Percentiles rank a stretch among this genome's conserved stretches.
Conservation (phyloP, 2,888 invertebrate genomes). For the Erpobdella octoculata region DNA sequence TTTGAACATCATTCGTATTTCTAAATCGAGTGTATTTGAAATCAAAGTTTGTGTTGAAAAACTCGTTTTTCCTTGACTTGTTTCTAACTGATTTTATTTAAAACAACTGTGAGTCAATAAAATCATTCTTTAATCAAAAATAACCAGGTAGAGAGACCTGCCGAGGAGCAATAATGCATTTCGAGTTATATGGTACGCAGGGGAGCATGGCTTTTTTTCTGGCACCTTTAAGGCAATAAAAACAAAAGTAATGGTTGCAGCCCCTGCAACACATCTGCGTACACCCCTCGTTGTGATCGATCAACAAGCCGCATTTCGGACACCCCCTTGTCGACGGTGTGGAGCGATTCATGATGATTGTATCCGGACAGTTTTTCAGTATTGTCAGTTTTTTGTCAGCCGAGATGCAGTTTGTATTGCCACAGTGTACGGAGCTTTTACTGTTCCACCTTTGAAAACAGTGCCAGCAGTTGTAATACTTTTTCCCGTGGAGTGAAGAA, state of each 20-base stretch:
- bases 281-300: slow-evolving; percentile 9
- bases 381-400: background rate
- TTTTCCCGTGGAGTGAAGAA: too few species aligned
- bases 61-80: too few species aligned
- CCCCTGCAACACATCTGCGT: slow-evolving; percentile 24
- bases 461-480: too few species aligned
- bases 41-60: too few species aligned
- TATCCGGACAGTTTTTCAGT: background rate
- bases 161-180: slow-evolving; percentile 8
- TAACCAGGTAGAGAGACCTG: slow-evolving; percentile 12
- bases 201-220: background rate
- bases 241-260: slow-evolving; percentile 23
- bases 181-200: background rate
- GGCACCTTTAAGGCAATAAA: slow-evolving; percentile 15
- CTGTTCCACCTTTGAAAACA: slow-evolving; percentile 1
- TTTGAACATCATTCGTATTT: too few species aligned
- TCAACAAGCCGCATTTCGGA: slow-evolving; percentile 4
- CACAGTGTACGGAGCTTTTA: background rate
- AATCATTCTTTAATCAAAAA: too few species aligned
- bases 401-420: background rate
- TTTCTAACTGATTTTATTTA: too few species aligned
- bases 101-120: too few species aligned
- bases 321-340: slow-evolving; percentile 3
- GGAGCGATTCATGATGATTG: background rate
- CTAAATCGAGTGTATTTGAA: too few species aligned